Evolutionary conservation across 2,888 invertebrate genomes (phyloP), one percentile per base, ranked within the genome.

Genomic region (Dinocampus coccinellae): DNA sequence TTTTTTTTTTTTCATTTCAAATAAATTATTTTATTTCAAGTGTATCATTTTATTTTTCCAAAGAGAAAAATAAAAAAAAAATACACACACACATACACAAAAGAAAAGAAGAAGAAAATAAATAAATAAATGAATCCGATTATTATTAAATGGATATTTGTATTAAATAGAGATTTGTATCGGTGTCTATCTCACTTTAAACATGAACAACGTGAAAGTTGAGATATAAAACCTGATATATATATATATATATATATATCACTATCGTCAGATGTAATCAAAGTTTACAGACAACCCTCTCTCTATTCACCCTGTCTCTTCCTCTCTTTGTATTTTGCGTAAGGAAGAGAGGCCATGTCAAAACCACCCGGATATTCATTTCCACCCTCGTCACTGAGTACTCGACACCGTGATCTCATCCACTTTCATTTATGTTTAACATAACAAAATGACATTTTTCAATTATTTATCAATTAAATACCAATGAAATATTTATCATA

Each of bases 201-300:
- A 3, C 47, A 7, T 20, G 16, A 16, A 47, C 47, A 47, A n/a
- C 16, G 16, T 47, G 16, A 47, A 47, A 3, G 6, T 47, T 16
- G 16, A 47, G 47, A 47, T 47, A 16, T 7, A 20, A 16, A 7
- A 16, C 47, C 7, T 39, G 39, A 39, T 39, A 39, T 39, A 39
- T n/a, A 39, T 39, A 29, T 29, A 29, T 29, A 29, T 7, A 47
- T 47, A 47, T 47, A 47, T n/a, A 16, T 47, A 66, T 71, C 62
- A 58, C 55, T 20, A 34, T 42, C 74, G 67, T 77, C 77, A 82
- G 82, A 83, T 83, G 83, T 83, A 84, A 84, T 84, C 84, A 83
- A 84, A 84, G 83, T 84, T 84, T 83, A 80, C 81, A 84, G 83
- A 84, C 84, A 78, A 81, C 74, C 80, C 79, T 80, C 80, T 77